These are phyloP conservation scores for Entomobrya multifasciata DNA, from an alignment of 2,888 invertebrate species.

Conservation along the genomic window DNA sequence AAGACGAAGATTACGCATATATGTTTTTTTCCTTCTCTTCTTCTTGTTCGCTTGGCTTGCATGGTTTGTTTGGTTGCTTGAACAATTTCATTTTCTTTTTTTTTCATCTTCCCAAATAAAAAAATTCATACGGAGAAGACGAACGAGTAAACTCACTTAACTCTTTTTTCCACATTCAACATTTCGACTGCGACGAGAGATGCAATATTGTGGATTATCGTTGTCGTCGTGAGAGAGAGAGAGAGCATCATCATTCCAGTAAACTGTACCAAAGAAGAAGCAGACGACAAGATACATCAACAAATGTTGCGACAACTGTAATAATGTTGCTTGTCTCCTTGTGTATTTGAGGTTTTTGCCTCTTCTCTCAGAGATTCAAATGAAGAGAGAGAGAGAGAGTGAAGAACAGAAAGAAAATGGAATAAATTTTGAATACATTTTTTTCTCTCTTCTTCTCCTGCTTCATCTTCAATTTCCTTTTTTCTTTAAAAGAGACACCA, in stretches of 20 bases:
- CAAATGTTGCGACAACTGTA: constrained; percentile 55
- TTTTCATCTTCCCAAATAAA: constrained; percentile 29
- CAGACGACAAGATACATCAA: constrained; percentile 7
- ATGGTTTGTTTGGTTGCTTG: constrained; percentile 32
- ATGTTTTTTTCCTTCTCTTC: constrained; percentile 1
- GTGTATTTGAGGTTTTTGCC: too few relatives aligned
- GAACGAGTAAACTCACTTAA: constrained; percentile 42
- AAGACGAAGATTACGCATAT: constrained; percentile 25
- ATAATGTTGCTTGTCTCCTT: constrained; percentile 42
- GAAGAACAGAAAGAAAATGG: constrained; percentile 33
- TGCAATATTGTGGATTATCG: neutral
- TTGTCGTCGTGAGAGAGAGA: neutral
- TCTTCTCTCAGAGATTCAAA: neutral
- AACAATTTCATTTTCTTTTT: constrained; percentile 49
- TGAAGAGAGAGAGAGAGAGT: too few relatives aligned
- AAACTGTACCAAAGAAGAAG: neutral
- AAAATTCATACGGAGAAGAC: too few relatives aligned
- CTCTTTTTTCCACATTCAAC: neutral
- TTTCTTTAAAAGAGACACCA: neutral
- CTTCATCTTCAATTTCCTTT: neutral
- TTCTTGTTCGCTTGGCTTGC: constrained; percentile 12
- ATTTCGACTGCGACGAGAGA: neutral
- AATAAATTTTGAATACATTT: constrained; percentile 50
- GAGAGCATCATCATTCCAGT: neutral
- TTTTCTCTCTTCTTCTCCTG: constrained; percentile 4